Percentiles rank a stretch among this genome's conserved stretches.
These are phyloP conservation scores for Pangasianodon gigas DNA, from an alignment of 2,113 vertebrate genomes.

Conservation along the genomic window DNA sequence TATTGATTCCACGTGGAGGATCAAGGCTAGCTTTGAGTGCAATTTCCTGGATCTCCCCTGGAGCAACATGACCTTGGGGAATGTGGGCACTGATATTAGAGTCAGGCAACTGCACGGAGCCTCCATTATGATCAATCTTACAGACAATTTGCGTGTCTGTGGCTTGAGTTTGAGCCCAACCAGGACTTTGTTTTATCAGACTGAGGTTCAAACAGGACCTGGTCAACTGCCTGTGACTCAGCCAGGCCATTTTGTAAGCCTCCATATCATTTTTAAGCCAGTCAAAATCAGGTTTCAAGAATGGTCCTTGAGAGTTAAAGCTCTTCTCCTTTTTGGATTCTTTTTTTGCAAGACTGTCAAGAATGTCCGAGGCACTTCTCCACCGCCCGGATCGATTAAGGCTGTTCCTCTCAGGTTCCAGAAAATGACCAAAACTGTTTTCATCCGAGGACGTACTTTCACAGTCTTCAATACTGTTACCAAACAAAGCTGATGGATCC, in stretches of 20 bases:
- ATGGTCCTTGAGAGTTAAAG: conserved; percentile 62
- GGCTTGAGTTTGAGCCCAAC: conserved; percentile 95
- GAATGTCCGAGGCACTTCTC: conserved; percentile 87
- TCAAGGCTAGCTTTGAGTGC: conserved; percentile 85
- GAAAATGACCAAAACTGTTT: conserved; percentile 74
- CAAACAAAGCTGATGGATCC: conserved; percentile 69
- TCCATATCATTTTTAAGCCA: conserved; percentile 88
- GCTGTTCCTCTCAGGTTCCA: conserved; percentile 68
- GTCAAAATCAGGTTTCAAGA: conserved; percentile 76
- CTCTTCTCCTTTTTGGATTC: conserved; percentile 59
- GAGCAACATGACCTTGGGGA: conserved; percentile 83
- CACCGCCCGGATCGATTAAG: conserved; percentile 78
- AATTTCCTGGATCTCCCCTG: conserved; percentile 87
- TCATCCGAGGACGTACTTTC: conserved; percentile 87
- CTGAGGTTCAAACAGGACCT: conserved; percentile 90
- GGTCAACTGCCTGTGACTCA: conserved; percentile 90
- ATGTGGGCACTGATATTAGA: conserved; percentile 84
- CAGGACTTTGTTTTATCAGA: conserved; percentile 84
- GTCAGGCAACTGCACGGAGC: conserved; percentile 84
- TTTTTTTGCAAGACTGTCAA: conserved; percentile 76
- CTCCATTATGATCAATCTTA: conserved; percentile 82
- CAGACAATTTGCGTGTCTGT: conserved; percentile 79
- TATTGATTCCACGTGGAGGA: conserved; percentile 84
- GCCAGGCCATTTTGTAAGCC: conserved; percentile 94
- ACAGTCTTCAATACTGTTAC: conserved; percentile 74